Evolutionary conservation across 2,797 vertebrate species (phyloP).

Genomic region (Melanogrammus aeglefinus): DNA sequence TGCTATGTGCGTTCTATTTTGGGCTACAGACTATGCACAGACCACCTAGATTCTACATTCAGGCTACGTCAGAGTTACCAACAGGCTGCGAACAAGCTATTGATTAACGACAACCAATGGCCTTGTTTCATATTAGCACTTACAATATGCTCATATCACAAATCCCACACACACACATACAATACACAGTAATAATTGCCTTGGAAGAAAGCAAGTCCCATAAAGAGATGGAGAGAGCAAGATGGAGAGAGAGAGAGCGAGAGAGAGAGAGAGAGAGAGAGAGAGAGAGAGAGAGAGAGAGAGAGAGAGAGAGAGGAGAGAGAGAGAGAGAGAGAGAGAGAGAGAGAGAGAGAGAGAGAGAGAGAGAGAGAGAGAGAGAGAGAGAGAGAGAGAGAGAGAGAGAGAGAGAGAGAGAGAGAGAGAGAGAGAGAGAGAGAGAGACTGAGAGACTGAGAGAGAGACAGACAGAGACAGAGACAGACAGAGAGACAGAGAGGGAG

Average conservation of each 20-base stretch:
- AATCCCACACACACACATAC: slow-evolving; percentile 7
- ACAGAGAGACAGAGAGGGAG: slow-evolving; percentile 22
- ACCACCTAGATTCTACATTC: neutral
- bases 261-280: slow-evolving; percentile 13
- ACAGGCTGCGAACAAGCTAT: neutral
- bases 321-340: slow-evolving; percentile 14
- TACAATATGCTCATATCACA: neutral
- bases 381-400: neutral
- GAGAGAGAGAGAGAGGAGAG: slow-evolving; percentile 15
- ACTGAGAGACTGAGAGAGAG: neutral
- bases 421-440: slow-evolving; percentile 24
- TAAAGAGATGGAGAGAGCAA: neutral
- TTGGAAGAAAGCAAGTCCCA: neutral
- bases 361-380: slow-evolving; percentile 2
- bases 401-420: slow-evolving; percentile 17
- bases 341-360: slow-evolving; percentile 9
- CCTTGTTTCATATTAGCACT: neutral
- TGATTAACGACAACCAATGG: neutral
- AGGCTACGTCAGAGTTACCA: neutral
- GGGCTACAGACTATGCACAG: neutral
- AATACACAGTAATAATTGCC: neutral
- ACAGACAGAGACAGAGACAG: neutral
- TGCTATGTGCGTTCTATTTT: too few relatives aligned
- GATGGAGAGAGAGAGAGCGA: slow-evolving; percentile 16
- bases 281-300: slow-evolving; percentile 3